Conservation (phyloP, 2,113 vertebrate genomes). For the Aptenodytes forsteri region DNA sequence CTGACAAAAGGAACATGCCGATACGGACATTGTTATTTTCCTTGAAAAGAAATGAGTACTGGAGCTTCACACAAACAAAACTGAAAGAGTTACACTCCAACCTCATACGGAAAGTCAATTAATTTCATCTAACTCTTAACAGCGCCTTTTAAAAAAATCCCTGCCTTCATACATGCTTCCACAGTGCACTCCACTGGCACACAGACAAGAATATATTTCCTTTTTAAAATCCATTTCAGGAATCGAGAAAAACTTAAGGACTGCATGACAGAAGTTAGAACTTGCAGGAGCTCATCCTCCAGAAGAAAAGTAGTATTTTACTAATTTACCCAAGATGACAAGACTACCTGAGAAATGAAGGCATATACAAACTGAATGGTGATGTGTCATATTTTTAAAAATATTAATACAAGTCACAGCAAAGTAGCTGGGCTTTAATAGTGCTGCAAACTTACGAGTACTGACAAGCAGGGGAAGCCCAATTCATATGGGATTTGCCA, state of each 20-base stretch:
- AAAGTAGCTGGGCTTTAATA: neutral
- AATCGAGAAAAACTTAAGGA: neutral
- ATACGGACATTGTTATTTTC: neutral
- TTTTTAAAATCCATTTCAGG: neutral
- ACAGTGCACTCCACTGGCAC: slow-evolving; percentile 49
- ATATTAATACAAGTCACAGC: neutral
- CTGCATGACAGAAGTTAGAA: neutral
- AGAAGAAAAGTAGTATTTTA: neutral
- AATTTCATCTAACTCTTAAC: neutral
- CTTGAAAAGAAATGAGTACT: neutral
- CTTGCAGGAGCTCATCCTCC: neutral
- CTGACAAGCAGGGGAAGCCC: neutral
- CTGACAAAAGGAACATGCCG: neutral
- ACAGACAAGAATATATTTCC: neutral
- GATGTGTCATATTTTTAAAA: neutral
- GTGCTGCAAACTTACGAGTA: neutral
- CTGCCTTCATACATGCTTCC: neutral
- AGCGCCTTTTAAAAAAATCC: neutral
- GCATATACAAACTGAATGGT: neutral
- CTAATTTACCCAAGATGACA: neutral
- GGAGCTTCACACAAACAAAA: neutral
- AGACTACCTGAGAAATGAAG: neutral
- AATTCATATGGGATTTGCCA: fast-evolving
- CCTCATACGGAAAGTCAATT: neutral
- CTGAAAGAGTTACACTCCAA: neutral